phyloP scores from a whole-genome alignment of 2,888 invertebrate genomes.

The Uloborus plumipes region DNA sequence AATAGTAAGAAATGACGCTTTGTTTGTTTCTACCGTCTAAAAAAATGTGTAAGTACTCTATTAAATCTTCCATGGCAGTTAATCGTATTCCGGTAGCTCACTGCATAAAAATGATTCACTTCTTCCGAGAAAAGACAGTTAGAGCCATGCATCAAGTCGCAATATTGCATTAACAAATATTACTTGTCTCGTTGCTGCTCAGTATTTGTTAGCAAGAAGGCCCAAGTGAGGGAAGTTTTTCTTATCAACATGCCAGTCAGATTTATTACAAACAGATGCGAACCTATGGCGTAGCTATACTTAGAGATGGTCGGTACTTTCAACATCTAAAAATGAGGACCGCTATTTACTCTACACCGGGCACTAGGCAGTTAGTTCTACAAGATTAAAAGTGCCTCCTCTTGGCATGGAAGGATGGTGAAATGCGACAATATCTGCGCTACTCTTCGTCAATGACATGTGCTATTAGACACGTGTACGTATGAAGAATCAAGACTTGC shows the following conservation, averaged over 20 bases:
- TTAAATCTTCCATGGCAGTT: no score
- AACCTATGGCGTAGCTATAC: constrained; percentile 38
- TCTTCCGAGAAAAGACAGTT: background rate
- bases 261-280: constrained; percentile 55
- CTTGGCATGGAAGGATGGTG: no score
- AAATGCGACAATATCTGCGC: no score
- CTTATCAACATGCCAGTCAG: constrained; percentile 16
- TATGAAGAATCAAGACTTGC: no score
- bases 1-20: background rate
- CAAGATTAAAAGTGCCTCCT: constrained; percentile 10
- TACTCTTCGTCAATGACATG: no score
- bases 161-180: constrained; percentile 8
- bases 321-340: constrained; percentile 43
- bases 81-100: no score
- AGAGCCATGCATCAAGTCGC: constrained; percentile 2
- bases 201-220: constrained; percentile 5
- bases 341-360: constrained; percentile 42
- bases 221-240: background rate
- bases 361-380: constrained; percentile 14
- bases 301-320: constrained; percentile 33
- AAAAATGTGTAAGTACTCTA: no score
- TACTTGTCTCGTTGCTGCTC: constrained; percentile 6
- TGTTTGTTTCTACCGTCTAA: background rate
- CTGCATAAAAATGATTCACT: constrained; percentile 2
- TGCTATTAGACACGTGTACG: no score